phyloP scores from a whole-genome alignment of 2,888 invertebrate species.

The Dexiosoma caninum region DNA sequence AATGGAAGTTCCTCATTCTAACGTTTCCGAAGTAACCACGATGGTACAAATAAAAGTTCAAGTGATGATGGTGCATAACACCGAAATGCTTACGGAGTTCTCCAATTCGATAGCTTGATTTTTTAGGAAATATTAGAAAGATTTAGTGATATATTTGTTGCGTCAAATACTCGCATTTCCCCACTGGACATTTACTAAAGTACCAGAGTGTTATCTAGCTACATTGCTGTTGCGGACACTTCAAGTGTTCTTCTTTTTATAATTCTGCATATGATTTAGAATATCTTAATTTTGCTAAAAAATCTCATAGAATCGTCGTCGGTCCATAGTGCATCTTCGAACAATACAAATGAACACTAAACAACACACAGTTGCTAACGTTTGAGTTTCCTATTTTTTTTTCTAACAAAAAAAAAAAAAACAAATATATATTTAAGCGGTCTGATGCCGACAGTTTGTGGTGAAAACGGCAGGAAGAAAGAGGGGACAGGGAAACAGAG shows the following conservation, averaged over 20 bases:
- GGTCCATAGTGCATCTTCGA: slow-evolving; percentile 17
- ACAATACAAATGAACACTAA: neutral
- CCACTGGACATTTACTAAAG: no score
- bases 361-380: neutral
- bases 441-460: neutral
- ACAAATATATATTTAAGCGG: neutral
- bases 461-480: neutral
- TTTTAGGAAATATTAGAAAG: no score
- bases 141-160: no score
- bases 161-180: no score
- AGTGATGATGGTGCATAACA: slow-evolving; percentile 99
- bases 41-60: slow-evolving; percentile 99
- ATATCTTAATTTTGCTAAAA: no score
- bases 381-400: neutral
- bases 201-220: no score
- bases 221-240: no score
- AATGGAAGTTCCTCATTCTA: slow-evolving; percentile 99
- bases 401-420: neutral
- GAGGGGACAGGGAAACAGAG: neutral
- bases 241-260: no score
- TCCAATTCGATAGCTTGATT: no score
- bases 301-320: no score
- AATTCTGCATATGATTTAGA: no score
- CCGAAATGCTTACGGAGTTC: slow-evolving; percentile 99
- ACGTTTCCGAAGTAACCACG: slow-evolving; percentile 99